Evolutionary conservation across 2,888 invertebrate species (phyloP), one percentile per base, ranked within the genome.

Genomic region (Xylocampa areola): DNA sequence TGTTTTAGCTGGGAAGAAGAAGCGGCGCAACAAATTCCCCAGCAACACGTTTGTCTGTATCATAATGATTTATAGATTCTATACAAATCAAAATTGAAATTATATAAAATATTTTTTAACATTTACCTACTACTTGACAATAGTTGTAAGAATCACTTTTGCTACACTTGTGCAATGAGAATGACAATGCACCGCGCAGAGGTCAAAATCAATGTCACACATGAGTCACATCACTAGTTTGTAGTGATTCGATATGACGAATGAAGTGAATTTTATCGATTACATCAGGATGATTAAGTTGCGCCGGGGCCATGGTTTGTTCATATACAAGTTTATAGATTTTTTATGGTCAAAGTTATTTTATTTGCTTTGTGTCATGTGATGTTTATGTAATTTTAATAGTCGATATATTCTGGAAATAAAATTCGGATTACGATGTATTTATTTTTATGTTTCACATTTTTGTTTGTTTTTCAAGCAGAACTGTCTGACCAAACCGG

Each of bases 181-280:
- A 52, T 58, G 41, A 61, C 68, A 52, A 57, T 59, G 33, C 47
- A 52, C 29, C 8, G 25, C 30, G 6, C 17, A 43, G 48, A 73
- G 73, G 69, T 73, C 68, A 68, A 74, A 74, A 74, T 66, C 72
- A 74, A 74, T 69, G 74, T 72, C 72, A 49, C 4, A 27, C 7
- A 44, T 74, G 71, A 71, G 37, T 74, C 74, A 74, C 62, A 60
- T 45, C 49, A 59, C 43, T 64, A 55, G 33, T 44, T 40, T n/a
- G 23, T 30, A 47, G 11, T 33, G 59, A 54, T 51, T 50, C 53
- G 44, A 62, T 41, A 44, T 71, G 66, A 66, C 63, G 49, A 60
- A 64, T 53, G 19, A 21, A 48, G 58, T 44, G 16, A 32, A 63
- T 64, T 72, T 62, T 51, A 69, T 67, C 64, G 69, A 69, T 74